Evolutionary conservation across 1,140 invertebrate species (phyloP), one percentile per base, ranked within the genome.

Genomic region (Apis cerana): DNA sequence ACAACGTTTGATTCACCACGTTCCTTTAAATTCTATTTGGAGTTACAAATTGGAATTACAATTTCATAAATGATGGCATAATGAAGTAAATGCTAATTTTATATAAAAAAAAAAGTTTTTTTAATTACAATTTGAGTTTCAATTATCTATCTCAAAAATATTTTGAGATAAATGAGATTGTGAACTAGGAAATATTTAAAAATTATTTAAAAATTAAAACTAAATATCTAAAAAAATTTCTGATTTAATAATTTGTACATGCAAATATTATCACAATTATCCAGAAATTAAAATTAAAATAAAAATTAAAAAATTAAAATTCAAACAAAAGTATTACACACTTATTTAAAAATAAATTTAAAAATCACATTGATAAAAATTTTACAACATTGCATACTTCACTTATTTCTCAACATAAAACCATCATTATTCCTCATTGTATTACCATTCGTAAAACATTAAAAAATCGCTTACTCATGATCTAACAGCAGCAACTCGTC

Each of bases 1-100:
- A 50, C 68, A 71, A 43, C 82, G 43, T 48, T 12, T 77, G 13
- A 48, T 68, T 81, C 71, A 75, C 56, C 69, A 82, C n/a, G 61
- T 70, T 43, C 48, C 43, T 75, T 58, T 27, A 15, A 69, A 27
- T 75, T 23, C 52, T 59, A 65, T 9, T 69, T 62, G 12, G 23
- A 23, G n/a, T 54, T 59, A 71, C 11, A 19, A 61, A 54, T 27
- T 56, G 17, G 33, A 33, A 33, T 33, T 33, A 33, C 33, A 33
- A 33, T 54, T n/a, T 58, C 15, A 11, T 33, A 58, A 72, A 13
- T 72, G 70, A 5, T 67, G 19, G 12, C 12, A 72, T 1, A 58
- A n/a, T 12, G 7, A 11, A 12, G 9, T 2, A 13, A 12, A 33
- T 15, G 19, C 13, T 72, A 52, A 69, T 69, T 69, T 48, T 23